Conservation (phyloP, 2,797 vertebrate genomes). For the Decapterus maruadsi region DNA sequence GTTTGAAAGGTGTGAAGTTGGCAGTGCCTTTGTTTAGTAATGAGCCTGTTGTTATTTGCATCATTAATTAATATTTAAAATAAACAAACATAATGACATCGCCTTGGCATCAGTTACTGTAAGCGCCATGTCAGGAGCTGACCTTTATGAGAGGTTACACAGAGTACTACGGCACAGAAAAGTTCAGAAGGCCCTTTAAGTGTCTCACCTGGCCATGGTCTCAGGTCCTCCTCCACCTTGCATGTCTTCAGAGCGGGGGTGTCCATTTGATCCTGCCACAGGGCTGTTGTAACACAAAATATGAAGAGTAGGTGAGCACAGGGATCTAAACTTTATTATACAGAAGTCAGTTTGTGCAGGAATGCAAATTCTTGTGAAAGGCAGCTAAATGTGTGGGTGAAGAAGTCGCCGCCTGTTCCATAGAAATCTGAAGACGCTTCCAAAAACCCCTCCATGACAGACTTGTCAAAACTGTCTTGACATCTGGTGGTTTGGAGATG, state of each 20-base stretch:
- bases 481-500: constrained; percentile 74
- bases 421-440: constrained; percentile 44
- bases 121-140: constrained; percentile 20
- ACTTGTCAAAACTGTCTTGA: constrained; percentile 71
- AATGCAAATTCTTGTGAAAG: constrained; percentile 12
- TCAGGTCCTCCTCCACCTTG: constrained; percentile 88
- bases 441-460: constrained; percentile 50
- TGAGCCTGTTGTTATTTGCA: constrained; percentile 40
- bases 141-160: background rate
- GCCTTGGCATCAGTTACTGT: background rate
- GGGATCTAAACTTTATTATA: background rate
- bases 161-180: background rate
- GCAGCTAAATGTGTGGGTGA: constrained; percentile 18
- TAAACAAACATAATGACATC: constrained; percentile 19
- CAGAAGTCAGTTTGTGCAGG: background rate
- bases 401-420: constrained; percentile 29
- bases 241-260: constrained; percentile 85
- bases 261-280: constrained; percentile 88
- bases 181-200: background rate
- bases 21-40: constrained; percentile 11
- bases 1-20: constrained; percentile 36
- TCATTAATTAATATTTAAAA: constrained; percentile 47
- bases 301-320: constrained; percentile 32
- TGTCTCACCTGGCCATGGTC: constrained; percentile 87
- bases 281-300: constrained; percentile 73